Evolutionary conservation across 2,888 invertebrate genomes (phyloP), one percentile per base, ranked within the genome.

Genomic region (Polydrusus tereticollis): DNA sequence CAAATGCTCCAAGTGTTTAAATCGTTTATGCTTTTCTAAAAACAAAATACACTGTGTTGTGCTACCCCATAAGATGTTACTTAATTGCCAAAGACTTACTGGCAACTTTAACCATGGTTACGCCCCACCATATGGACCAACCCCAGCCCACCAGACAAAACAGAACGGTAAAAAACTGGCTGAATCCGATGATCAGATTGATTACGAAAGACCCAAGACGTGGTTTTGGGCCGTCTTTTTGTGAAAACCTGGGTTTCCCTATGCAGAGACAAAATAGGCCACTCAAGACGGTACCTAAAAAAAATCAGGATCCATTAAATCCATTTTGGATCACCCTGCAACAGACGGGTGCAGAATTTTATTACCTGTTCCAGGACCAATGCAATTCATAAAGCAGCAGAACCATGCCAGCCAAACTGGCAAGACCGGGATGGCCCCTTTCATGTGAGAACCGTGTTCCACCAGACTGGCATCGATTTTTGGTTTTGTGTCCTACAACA

Each of bases 41-140:
- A 85, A 29, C 18, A 36, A 38, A 52, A 43, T 12, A 47, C 16
- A 62, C 21, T 8, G 14, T 7, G 38, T 29, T 10, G 10, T n/a
- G n/a, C n/a, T n/a, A 29, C 18, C 14, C 10, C 18, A 26, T 66
- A 33, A 33, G 2, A 33, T 1, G 33, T 33, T 33, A 6, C 12
- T 8, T 38, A 12, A 2, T 8, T 38, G 14, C n/a, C 5, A 38
- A 38, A 16, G 18, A 90, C 94, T 91, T 86, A 98, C 98, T 92
- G 74, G 98, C 93, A 80, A 95, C 90, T 82, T 91, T 92, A 75
- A 98, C 86, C 92, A 98, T 94, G 81, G 96, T 94, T 77, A 96
- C 92, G 1, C 98, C 98, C 98, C 98, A 98, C 91, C 97, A 97
- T 76, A 98, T 93, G 73, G 97, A 96, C 98, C 98, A 98, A 78